phyloP scores from a whole-genome alignment of 1,140 invertebrate genomes.

The Neodiprion fabricii region DNA sequence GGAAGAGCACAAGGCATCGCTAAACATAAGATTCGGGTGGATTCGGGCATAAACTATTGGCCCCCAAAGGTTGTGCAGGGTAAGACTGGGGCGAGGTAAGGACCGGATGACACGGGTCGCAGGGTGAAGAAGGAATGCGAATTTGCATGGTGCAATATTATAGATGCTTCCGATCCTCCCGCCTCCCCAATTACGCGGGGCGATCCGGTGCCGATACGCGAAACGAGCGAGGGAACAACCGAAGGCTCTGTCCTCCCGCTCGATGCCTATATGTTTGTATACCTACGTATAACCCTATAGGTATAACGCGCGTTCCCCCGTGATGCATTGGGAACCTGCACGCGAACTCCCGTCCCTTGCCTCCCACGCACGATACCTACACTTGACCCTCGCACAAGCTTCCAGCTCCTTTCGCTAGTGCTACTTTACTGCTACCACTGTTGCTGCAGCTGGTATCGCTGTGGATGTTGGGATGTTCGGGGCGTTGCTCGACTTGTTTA shows the following conservation, averaged over 20 bases:
- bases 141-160: conserved; percentile 63
- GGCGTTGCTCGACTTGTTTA: too few relatives aligned
- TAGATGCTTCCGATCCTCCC: conserved; percentile 44
- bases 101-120: too few relatives aligned
- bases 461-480: too few relatives aligned
- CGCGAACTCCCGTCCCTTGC: conserved; percentile 50
- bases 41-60: too few relatives aligned
- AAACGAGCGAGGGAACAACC: conserved; percentile 34
- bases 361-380: not conserved
- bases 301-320: conserved; percentile 34
- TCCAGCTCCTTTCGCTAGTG: too few relatives aligned
- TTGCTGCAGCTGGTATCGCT: too few relatives aligned
- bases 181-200: conserved; percentile 61
- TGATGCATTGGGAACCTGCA: conserved; percentile 59
- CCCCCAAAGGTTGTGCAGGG: too few relatives aligned
- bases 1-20: too few relatives aligned
- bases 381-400: too few relatives aligned
- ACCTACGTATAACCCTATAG: not conserved
- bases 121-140: conserved; percentile 38
- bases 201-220: conserved; percentile 55
- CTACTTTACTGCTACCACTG: too few relatives aligned
- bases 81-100: too few relatives aligned
- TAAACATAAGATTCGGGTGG: too few relatives aligned
- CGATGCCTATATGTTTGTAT: not conserved
- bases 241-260: not conserved